Conservation (phyloP, 1,140 invertebrate species). For the Ostrea denselamellosa region DNA sequence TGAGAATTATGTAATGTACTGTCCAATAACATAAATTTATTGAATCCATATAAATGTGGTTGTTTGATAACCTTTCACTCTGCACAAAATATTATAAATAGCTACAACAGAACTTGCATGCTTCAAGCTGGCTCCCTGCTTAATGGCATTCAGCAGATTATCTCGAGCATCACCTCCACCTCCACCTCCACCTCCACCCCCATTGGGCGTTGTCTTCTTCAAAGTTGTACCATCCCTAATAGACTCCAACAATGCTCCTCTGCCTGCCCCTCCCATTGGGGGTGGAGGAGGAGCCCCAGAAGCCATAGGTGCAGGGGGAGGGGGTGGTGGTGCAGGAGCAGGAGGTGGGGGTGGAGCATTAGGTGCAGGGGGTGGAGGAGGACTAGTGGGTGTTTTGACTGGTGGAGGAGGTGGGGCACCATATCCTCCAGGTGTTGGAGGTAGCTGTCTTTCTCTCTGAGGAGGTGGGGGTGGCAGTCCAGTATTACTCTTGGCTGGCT, state of each 20-base stretch:
- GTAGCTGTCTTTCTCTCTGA: neutral
- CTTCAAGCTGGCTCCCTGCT: conserved; percentile 85
- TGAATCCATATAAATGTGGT: too few relatives aligned
- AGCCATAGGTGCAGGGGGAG: neutral
- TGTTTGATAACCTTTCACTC: too few relatives aligned
- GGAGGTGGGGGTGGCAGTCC: conserved; percentile 41
- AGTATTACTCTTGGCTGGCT: neutral
- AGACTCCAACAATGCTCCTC: conserved; percentile 51
- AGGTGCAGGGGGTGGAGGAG: conserved; percentile 17
- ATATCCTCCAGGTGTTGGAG: neutral
- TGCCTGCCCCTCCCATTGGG: conserved; percentile 22
- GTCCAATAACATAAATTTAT: too few relatives aligned
- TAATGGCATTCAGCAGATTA: conserved; percentile 89
- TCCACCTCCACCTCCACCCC: neutral
- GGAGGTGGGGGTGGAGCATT: conserved; percentile 39
- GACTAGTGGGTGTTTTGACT: conserved; percentile 31
- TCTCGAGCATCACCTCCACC: conserved; percentile 81
- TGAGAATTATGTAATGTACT: too few relatives aligned
- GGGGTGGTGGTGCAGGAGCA: conserved; percentile 44
- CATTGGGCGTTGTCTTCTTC: conserved; percentile 38
- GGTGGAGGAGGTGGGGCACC: conserved; percentile 30
- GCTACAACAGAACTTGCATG: conserved; percentile 76
- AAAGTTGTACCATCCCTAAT: conserved; percentile 50
- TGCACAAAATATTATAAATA: too few relatives aligned
- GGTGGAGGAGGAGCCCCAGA: conserved; percentile 43